Base-by-base conservation (phyloP, 2,797 vertebrate species). In the Danio aesculapii region DNA sequence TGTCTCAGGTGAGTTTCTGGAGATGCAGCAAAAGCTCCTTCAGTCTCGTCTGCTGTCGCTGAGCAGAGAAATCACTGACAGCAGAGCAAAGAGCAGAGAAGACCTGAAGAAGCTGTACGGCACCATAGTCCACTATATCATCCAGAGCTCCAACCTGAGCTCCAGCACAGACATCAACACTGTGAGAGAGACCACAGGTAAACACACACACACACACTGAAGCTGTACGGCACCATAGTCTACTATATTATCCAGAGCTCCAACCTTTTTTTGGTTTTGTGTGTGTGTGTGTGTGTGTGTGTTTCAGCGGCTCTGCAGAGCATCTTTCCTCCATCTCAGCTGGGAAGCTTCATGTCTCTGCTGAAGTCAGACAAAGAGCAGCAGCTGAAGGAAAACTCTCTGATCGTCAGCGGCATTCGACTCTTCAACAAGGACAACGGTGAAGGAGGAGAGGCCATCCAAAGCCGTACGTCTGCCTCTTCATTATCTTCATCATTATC, bases 261-360 rank as follows among this genome's bases (percentile, higher is more conserved):
- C 30, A 30, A 30, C 30, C 30, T 30, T 30, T 30, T 30, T 30
- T 30, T 30, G 62, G 44, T 46, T n/a, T 44, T 64, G 62, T 10
- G 50, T 52, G 70, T 72, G 21, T 72, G 69, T 55, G 49, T 43
- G 67, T 68, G 39, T 80, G 49, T 67, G n/a, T 50, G 13, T 70
- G 9, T 86, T 87, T 5, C 83, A 99, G 98, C 96, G 83, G 97
- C 95, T 9, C 89, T 99, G 62, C 97, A 97, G 90, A 97, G 96
- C 71, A 57, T 99, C 63, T 98, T 99, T 79, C 94, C 96, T 52
- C 94, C 90, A 50, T 84, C 90, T 47, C 95, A 97, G 76, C 90
- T 98, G 80, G 90, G 84, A 17, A 85, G 92, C 61, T 98, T 99
- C 90, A 88, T 96, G 83, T 92, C 92, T 7, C 94, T 97, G 19